These are phyloP conservation scores for Rhadinocentrus ornatus DNA, from an alignment of 2,797 vertebrate species.

Conservation along the genomic window DNA sequence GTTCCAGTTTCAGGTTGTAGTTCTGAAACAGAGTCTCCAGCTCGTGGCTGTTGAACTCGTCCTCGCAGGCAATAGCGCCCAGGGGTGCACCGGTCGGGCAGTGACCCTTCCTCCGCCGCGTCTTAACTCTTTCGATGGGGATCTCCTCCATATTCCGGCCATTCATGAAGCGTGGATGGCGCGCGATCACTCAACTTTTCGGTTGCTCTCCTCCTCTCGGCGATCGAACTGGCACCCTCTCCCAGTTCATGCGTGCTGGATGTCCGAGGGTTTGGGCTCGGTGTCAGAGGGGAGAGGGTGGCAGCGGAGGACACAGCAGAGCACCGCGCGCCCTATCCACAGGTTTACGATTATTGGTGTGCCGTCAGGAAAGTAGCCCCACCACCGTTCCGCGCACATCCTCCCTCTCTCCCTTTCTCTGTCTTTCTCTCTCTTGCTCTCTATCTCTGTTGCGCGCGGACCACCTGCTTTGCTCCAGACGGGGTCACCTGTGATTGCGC, in stretches of 20 bases:
- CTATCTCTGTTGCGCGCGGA: slow-evolving; percentile 24
- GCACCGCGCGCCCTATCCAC: slow-evolving; percentile 73
- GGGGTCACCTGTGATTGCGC: slow-evolving; percentile 45
- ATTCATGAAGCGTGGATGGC: slow-evolving; percentile 88
- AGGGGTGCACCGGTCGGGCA: slow-evolving; percentile 80
- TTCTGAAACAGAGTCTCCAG: slow-evolving; percentile 95
- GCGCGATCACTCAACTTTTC: slow-evolving; percentile 69
- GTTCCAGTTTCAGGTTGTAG: slow-evolving; percentile 98
- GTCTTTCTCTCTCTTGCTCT: slow-evolving; percentile 12
- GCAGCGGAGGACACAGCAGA: slow-evolving; percentile 52
- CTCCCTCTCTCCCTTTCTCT: slow-evolving; percentile 47
- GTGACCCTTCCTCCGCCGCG: slow-evolving; percentile 86
- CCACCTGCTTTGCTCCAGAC: slow-evolving; percentile 55
- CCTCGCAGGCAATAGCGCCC: slow-evolving; percentile 87
- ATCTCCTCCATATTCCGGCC: slow-evolving; percentile 95
- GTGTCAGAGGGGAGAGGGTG: slow-evolving; percentile 58
- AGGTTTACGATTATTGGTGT: slow-evolving; percentile 78
- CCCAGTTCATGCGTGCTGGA: slow-evolving; percentile 63
- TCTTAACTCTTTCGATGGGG: slow-evolving; percentile 90
- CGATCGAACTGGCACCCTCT: slow-evolving; percentile 57
- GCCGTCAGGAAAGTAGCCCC: slow-evolving; percentile 70
- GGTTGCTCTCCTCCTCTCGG: slow-evolving; percentile 42
- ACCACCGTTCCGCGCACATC: slow-evolving; percentile 63
- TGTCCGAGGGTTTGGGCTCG: slow-evolving; percentile 33
- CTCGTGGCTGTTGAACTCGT: slow-evolving; percentile 94